These are phyloP conservation scores for Periophthalmodon schlosseri DNA, from an alignment of 2,113 vertebrate species.

Conservation along the genomic window DNA sequence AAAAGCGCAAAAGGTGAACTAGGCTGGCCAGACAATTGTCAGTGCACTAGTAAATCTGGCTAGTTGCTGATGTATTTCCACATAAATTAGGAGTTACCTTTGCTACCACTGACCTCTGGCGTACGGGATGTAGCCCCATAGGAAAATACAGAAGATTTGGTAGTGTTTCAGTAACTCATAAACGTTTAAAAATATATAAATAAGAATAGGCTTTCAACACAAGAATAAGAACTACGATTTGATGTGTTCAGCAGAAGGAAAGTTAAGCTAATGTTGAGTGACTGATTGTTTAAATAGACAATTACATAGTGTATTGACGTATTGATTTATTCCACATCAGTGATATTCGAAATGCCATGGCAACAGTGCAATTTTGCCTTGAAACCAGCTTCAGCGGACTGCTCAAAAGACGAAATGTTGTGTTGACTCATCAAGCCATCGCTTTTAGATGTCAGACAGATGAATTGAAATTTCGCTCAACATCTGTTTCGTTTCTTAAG, in stretches of 20 bases:
- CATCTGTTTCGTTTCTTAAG: neutral
- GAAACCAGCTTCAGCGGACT: neutral
- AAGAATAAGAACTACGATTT: slow-evolving; percentile 4
- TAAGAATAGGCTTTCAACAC: slow-evolving; percentile 11
- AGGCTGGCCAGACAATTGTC: slow-evolving; percentile 37
- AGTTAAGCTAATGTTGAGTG: neutral
- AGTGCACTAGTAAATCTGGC: slow-evolving; percentile 41
- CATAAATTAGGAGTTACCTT: slow-evolving; percentile 48
- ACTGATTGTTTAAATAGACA: neutral
- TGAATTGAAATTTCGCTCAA: neutral
- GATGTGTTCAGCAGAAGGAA: slow-evolving; percentile 43
- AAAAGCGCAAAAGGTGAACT: neutral
- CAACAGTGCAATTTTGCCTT: neutral
- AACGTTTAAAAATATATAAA: slow-evolving; percentile 13
- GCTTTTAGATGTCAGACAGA: neutral
- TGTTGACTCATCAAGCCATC: neutral
- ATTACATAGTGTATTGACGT: neutral
- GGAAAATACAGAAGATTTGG: slow-evolving; percentile 29
- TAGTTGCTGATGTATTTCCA: slow-evolving; percentile 46
- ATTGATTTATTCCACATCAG: neutral
- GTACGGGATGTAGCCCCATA: slow-evolving; percentile 33
- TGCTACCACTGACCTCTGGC: slow-evolving; percentile 36
- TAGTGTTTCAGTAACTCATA: slow-evolving; percentile 11
- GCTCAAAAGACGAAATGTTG: neutral
- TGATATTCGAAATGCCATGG: neutral